A percentile compares a stretch with the other conserved stretches of the same genome.
Conservation (phyloP, 2,888 invertebrate species). For the Eumacrocentrus americanus region DNA sequence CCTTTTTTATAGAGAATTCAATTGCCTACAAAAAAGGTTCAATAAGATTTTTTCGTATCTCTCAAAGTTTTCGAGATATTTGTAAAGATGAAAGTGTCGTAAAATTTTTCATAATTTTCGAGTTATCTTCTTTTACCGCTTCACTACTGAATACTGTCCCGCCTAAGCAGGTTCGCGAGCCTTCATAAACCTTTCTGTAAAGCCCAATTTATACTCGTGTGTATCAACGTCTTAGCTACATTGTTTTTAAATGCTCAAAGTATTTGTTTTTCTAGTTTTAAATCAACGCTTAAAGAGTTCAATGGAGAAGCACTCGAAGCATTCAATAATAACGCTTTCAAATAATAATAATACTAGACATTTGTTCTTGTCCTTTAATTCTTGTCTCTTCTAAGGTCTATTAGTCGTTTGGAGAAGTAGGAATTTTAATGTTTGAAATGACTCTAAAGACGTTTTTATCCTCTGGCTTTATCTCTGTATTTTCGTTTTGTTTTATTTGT, state of each 20-base stretch:
- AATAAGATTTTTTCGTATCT: too few relatives aligned
- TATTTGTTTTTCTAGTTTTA: neutral
- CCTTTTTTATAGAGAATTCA: too few relatives aligned
- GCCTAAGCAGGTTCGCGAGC: slow-evolving; percentile 7
- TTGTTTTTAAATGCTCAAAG: neutral
- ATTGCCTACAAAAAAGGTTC: too few relatives aligned
- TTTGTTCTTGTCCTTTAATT: neutral
- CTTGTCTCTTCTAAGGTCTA: slow-evolving; percentile 3
- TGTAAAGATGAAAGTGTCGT: too few relatives aligned
- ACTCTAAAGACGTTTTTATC: too few relatives aligned
- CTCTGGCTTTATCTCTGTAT: too few relatives aligned
- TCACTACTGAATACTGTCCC: too few relatives aligned
- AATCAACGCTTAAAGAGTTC: neutral
- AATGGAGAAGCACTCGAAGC: neutral
- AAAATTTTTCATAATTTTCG: too few relatives aligned
- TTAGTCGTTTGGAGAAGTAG: neutral
- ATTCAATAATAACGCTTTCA: neutral
- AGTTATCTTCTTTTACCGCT: too few relatives aligned
- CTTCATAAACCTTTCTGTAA: neutral
- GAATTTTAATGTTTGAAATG: too few relatives aligned
- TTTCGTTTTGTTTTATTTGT: neutral
- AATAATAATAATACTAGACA: slow-evolving; percentile 3
- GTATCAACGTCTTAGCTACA: neutral
- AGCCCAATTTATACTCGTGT: neutral
- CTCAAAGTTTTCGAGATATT: too few relatives aligned